Conservation (phyloP, 2,113 vertebrate species). For the Corvus moneduloides region DNA sequence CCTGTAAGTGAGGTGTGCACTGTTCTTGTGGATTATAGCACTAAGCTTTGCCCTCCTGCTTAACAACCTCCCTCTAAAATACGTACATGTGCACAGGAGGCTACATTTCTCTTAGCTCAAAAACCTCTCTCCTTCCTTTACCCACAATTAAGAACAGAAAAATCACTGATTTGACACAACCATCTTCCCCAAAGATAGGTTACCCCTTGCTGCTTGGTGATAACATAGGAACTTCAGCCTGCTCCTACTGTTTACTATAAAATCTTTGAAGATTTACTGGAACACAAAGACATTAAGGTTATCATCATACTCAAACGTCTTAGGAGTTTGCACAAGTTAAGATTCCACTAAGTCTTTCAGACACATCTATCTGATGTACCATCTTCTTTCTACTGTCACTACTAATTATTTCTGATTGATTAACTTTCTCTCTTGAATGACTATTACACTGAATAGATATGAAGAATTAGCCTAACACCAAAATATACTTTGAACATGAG, state of each 20-base stretch:
- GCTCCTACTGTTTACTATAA: not conserved
- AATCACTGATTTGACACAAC: not conserved
- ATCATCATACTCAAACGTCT: not conserved
- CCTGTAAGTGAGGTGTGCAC: not conserved
- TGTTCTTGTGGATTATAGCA: not conserved
- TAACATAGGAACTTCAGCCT: not conserved
- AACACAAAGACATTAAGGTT: not conserved
- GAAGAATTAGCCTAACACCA: not conserved
- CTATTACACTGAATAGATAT: not conserved
- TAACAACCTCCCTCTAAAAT: not conserved
- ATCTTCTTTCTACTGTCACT: not conserved
- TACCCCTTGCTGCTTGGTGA: not conserved
- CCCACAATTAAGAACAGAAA: not conserved
- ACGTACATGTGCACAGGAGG: not conserved
- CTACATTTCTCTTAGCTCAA: not conserved
- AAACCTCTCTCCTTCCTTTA: not conserved
- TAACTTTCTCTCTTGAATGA: not conserved
- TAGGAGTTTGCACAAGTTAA: not conserved
- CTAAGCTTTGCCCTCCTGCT: not conserved
- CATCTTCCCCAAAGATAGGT: not conserved
- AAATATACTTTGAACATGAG: not conserved
- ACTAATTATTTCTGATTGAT: not conserved
- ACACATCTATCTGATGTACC: not conserved
- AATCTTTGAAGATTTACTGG: not conserved
- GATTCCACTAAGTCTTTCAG: not conserved